Evolutionary conservation across 2,797 vertebrate genomes (phyloP).

Genomic region (Galaxias olidus): DNA sequence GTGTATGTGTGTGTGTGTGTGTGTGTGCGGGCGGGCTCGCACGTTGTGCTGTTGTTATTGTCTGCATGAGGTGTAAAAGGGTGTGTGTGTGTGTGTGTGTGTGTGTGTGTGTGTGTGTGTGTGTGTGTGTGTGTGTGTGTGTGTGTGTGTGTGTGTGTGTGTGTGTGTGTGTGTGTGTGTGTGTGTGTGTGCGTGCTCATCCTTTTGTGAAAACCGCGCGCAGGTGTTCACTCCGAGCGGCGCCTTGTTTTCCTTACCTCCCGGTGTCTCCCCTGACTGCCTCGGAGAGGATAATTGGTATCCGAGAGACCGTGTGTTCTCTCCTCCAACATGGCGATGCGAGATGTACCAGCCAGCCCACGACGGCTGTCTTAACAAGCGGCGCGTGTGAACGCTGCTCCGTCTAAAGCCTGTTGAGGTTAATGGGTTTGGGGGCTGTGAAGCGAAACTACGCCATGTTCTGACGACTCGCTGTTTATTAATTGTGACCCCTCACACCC

Average conservation of each 20-base stretch:
- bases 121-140: not conserved
- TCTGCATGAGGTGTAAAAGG: constrained; percentile 1
- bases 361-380: constrained; percentile 17
- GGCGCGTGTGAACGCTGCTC: constrained; percentile 7
- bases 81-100: constrained; percentile 1
- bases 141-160: constrained; percentile 5
- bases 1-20: too few species aligned
- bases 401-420: constrained; percentile 28
- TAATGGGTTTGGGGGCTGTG: constrained; percentile 31
- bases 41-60: too few species aligned
- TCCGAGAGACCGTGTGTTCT: constrained; percentile 25
- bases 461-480: constrained; percentile 22
- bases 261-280: constrained; percentile 14
- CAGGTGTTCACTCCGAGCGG: constrained; percentile 12
- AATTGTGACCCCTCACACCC: constrained; percentile 34
- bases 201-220: constrained; percentile 3
- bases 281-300: constrained; percentile 35
- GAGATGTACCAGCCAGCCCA: constrained; percentile 11
- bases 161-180: not conserved
- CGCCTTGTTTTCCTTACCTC: constrained; percentile 6
- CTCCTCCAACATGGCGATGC: constrained; percentile 1
- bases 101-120: not conserved
- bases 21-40: too few species aligned
- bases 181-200: not conserved
- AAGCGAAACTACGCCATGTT: constrained; percentile 7